Evolutionary conservation across 2,113 vertebrate genomes (phyloP).

Genomic region (Podarcis cretensis): DNA sequence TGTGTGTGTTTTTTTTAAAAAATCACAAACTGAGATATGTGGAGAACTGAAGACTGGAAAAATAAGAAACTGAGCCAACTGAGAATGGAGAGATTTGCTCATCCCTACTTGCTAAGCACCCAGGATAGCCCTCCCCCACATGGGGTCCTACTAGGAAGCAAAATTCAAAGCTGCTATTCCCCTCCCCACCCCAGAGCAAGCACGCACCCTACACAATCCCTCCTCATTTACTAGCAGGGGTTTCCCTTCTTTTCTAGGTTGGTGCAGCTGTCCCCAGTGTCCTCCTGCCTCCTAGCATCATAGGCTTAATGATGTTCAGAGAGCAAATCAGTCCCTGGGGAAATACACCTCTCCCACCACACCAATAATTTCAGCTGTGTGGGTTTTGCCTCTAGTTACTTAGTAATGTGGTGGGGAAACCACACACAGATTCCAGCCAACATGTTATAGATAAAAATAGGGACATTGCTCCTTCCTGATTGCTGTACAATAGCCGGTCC

Average conservation of each 20-base stretch:
- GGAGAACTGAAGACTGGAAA: too few relatives aligned
- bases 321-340: not conserved
- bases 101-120: too few relatives aligned
- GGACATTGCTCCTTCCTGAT: not conserved
- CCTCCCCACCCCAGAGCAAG: too few relatives aligned
- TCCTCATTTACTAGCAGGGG: not conserved
- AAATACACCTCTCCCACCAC: not conserved
- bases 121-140: not conserved
- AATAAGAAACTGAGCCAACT: too few relatives aligned
- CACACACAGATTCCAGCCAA: not conserved
- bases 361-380: not conserved
- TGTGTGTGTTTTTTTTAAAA: too few relatives aligned
- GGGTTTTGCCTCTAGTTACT: not conserved
- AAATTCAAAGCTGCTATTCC: not conserved
- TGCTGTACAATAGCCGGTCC: not conserved
- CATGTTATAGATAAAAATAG: not conserved
- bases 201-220: too few relatives aligned
- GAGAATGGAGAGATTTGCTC: too few relatives aligned
- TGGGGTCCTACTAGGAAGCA: not conserved
- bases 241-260: not conserved
- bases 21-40: too few relatives aligned
- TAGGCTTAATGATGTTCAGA: not conserved
- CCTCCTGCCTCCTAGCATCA: not conserved
- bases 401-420: not conserved
- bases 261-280: not conserved